Percentiles rank a stretch among this genome's conserved stretches.
These are phyloP conservation scores for Tychaedon coryphoeus DNA, from an alignment of 2,113 vertebrate species.

Conservation along the genomic window DNA sequence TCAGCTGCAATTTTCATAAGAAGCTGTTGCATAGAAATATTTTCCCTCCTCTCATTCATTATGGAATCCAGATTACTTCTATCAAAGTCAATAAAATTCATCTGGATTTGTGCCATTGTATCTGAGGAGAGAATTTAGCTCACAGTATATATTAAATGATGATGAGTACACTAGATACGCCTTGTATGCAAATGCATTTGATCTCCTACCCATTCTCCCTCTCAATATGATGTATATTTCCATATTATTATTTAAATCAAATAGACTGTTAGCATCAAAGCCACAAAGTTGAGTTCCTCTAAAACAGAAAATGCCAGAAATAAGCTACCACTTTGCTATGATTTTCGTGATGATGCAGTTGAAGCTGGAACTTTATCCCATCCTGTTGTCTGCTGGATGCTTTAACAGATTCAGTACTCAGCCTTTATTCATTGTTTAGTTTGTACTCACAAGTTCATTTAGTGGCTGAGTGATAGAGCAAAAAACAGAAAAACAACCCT, in stretches of 20 bases:
- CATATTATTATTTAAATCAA: neutral
- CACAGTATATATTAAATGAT: neutral
- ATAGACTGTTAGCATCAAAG: neutral
- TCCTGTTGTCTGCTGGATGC: neutral
- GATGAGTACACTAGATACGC: neutral
- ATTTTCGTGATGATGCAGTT: neutral
- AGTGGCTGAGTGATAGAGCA: neutral
- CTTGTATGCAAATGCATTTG: neutral
- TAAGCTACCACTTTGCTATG: neutral
- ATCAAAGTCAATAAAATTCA: neutral
- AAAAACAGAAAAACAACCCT: neutral
- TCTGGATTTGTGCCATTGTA: neutral
- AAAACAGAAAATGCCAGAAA: neutral
- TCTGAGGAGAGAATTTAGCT: neutral
- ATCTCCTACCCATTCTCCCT: neutral
- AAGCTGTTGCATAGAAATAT: neutral
- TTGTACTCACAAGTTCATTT: neutral
- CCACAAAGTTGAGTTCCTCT: neutral
- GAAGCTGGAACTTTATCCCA: neutral
- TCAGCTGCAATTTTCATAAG: neutral
- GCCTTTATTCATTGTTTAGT: neutral
- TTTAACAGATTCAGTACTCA: neutral
- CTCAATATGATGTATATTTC: neutral
- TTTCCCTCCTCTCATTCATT: fast-evolving
- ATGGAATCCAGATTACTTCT: neutral